A percentile compares a stretch with the other conserved stretches of the same genome.
phyloP scores from a whole-genome alignment of 1,140 invertebrate genomes.

The Chrysoperla carnea region DNA sequence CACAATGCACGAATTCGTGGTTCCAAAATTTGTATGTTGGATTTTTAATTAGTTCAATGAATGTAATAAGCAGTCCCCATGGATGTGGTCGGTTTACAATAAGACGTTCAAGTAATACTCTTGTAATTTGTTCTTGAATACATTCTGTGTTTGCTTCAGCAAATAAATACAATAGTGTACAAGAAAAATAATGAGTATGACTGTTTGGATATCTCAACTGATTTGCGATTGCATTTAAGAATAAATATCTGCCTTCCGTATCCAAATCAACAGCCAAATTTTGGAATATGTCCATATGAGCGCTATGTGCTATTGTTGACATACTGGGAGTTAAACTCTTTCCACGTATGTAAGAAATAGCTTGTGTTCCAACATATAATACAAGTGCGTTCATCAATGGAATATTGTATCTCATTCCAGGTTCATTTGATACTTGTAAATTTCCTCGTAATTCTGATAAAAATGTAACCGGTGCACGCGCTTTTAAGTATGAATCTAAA shows the following conservation, averaged over 20 bases:
- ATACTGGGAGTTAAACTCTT: slow-evolving; percentile 86
- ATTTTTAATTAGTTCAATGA: slow-evolving; percentile 98
- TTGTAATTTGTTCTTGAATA: slow-evolving; percentile 76
- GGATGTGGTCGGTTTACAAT: slow-evolving; percentile 98
- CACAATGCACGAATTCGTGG: slow-evolving; percentile 97
- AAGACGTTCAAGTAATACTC: slow-evolving; percentile 88
- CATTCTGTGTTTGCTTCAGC: slow-evolving; percentile 95
- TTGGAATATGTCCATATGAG: slow-evolving; percentile 99
- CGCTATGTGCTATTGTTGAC: slow-evolving; percentile 89
- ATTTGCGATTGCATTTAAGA: slow-evolving; percentile 96
- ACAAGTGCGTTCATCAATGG: slow-evolving; percentile 93
- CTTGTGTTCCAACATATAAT: slow-evolving; percentile 92
- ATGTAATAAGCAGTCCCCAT: slow-evolving; percentile 96
- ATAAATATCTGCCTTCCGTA: slow-evolving; percentile 90
- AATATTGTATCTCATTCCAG: slow-evolving; percentile 87
- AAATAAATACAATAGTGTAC: slow-evolving; percentile 90
- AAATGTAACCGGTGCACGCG: slow-evolving; percentile 87
- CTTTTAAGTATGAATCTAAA: slow-evolving; percentile 91
- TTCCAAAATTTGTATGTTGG: slow-evolving; percentile 98
- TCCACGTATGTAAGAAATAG: slow-evolving; percentile 71
- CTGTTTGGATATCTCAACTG: slow-evolving; percentile 97
- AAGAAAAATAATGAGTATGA: slow-evolving; percentile 99
- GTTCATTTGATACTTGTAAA: slow-evolving; percentile 72
- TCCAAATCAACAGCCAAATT: slow-evolving; percentile 95
- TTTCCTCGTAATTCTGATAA: slow-evolving; percentile 78